A percentile compares a stretch with the other conserved stretches of the same genome.
phyloP scores from a whole-genome alignment of 2,113 vertebrate genomes.

The Galeopterus variegatus region DNA sequence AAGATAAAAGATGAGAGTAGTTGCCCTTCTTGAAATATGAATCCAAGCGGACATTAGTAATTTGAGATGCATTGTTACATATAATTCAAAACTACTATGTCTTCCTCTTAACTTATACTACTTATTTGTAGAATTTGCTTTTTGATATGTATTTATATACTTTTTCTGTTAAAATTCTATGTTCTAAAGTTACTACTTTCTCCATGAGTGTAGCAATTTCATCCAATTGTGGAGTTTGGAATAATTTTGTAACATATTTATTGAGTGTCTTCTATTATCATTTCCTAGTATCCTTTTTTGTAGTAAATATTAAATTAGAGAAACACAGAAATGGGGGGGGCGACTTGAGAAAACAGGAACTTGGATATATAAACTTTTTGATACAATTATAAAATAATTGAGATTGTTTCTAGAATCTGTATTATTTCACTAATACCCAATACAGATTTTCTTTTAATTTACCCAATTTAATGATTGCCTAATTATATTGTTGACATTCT shows the following conservation, averaged over 20 bases:
- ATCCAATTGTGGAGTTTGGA: constrained; percentile 6
- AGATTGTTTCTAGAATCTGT: neutral
- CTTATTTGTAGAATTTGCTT: neutral
- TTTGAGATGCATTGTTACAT: neutral
- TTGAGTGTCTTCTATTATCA: neutral
- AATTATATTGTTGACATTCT: constrained; percentile 48
- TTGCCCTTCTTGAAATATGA: constrained; percentile 41
- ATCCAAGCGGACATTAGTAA: neutral
- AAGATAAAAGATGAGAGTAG: constrained; percentile 3
- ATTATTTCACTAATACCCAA: neutral
- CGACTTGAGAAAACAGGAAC: neutral
- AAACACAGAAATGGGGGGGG: neutral
- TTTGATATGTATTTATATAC: neutral
- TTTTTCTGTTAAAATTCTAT: neutral
- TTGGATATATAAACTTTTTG: constrained; percentile 37
- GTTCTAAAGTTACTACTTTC: constrained; percentile 26
- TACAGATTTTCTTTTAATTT: constrained; percentile 44
- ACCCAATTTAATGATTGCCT: neutral
- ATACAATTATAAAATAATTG: constrained; percentile 46
- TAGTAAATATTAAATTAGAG: constrained; percentile 18
- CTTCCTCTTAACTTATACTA: neutral
- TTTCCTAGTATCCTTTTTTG: neutral
- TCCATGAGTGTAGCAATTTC: neutral
- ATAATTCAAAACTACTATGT: constrained; percentile 3
- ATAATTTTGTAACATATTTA: constrained; percentile 22